Percentiles rank a stretch among this genome's conserved stretches.
Conservation (phyloP, 2,888 invertebrate genomes). For the Ennomos erosarius region DNA sequence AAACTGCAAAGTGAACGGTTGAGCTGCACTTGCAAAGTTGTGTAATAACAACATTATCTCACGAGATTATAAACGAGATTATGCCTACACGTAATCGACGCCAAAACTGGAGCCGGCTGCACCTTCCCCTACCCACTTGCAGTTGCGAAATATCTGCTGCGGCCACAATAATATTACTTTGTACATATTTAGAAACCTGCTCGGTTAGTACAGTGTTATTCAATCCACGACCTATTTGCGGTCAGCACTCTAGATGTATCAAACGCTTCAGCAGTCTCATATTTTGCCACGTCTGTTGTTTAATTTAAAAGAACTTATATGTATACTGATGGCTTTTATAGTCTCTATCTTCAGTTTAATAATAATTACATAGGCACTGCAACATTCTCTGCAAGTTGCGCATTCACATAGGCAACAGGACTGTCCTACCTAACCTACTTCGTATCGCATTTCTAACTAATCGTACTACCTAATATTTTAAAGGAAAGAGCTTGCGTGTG, state of each 20-base stretch:
- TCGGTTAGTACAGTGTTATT: conserved; percentile 72
- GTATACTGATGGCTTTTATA: no score
- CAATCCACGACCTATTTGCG: conserved; percentile 82
- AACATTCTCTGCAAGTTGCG: no score
- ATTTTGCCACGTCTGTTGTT: conserved; percentile 29
- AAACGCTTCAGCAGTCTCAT: conserved; percentile 45
- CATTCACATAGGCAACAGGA: no score
- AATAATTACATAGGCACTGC: no score
- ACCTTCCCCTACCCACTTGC: conserved; percentile 43
- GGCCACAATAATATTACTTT: conserved; percentile 44
- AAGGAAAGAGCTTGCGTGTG: no score
- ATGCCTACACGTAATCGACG: conserved; percentile 40
- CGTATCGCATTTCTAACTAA: no score
- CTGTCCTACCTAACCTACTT: no score
- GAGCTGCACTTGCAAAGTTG: conserved; percentile 31
- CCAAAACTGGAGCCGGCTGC: conserved; percentile 43
- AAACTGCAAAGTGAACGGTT: conserved; percentile 19
- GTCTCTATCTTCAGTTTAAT: no score
- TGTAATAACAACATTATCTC: conserved; percentile 39
- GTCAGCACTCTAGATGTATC: conserved; percentile 63
- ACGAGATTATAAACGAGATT: conserved; percentile 40
- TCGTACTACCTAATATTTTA: no score
- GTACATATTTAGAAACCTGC: conserved; percentile 81
- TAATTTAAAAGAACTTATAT: no score
- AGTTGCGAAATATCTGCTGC: conserved; percentile 37